Evolutionary conservation across 2,888 invertebrate species (phyloP), one percentile per base, ranked within the genome.

Genomic region (Dorcus parallelipipedus): DNA sequence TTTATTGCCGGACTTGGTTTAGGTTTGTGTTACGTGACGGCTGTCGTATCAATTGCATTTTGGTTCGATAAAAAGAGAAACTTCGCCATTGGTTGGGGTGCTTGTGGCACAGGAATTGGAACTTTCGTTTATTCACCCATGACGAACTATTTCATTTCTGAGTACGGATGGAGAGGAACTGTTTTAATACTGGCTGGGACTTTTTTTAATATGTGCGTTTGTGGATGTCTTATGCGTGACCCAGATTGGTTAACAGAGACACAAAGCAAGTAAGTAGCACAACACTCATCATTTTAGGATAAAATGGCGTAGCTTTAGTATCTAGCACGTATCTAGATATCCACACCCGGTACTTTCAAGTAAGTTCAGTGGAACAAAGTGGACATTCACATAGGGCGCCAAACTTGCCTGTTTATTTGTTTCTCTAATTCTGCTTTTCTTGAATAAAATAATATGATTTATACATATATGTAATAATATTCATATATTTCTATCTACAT

Each of bases 11-110:
- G 94, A 1, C 76, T 94, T 59, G 95, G 94, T 1, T 80, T 95
- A 63, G 92, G 93, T 5, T 78, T 92, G 51, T 91, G 91, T 52
- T 95, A 93, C 73, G 93, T 94, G 9, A 91, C 94, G 2, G 93
- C 94, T 5, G 94, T 95, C 4, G 94, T 95, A 4, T 90, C 91
- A 54, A 91, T 95, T 58, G 94, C 95, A 6, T 94, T 92, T 74
- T 95, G 95, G 89, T 95, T 95, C 76, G 93, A 95, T 69, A 91
- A 91, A 76, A 90, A 89, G 71, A 83, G 94, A 40, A 90, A 90
- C 48, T 82, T 95, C 63, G 95, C 95, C 3, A 92, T 93, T 3
- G 92, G 94, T 2, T 80, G 95, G 55, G 91, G 93, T 1, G 93
- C 93, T 0, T 92, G 93, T 68, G 95, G 95, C 5, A 93, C 93